phyloP scores from a whole-genome alignment of 2,888 invertebrate species.

The Podotricha telesiphe region DNA sequence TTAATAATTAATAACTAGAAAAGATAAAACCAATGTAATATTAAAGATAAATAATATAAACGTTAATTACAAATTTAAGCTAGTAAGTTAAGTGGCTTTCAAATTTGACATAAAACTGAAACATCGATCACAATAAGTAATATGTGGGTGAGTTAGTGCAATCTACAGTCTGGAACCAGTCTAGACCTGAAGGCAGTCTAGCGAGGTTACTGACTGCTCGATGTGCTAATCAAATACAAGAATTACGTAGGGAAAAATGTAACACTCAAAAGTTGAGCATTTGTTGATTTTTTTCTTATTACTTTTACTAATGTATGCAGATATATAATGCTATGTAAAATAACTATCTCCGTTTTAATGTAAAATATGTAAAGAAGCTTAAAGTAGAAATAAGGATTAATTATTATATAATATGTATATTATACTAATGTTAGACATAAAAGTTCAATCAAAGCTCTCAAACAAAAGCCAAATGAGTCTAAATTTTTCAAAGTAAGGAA shows the following conservation, averaged over 20 bases:
- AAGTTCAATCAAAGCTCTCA: neutral
- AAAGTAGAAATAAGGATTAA: too few relatives aligned
- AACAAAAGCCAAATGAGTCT: neutral
- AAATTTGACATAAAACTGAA: slow-evolving; percentile 25
- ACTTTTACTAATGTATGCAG: neutral
- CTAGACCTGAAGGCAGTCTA: slow-evolving; percentile 44
- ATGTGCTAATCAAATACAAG: slow-evolving; percentile 35
- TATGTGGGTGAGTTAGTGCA: slow-evolving; percentile 37
- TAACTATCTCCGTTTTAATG: neutral
- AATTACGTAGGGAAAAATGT: slow-evolving; percentile 17
- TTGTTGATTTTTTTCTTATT: neutral
- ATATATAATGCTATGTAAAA: too few relatives aligned
- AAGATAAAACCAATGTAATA: too few relatives aligned
- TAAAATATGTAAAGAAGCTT: neutral
- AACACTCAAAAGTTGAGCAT: slow-evolving; percentile 4
- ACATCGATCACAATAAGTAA: slow-evolving; percentile 31
- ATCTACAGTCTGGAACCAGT: slow-evolving; percentile 41
- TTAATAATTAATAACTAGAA: neutral
- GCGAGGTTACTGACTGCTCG: slow-evolving; percentile 42
- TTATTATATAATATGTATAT: neutral
- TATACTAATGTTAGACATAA: too few relatives aligned
- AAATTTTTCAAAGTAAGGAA: neutral
- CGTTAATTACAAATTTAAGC: slow-evolving; percentile 5
- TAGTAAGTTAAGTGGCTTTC: slow-evolving; percentile 1
- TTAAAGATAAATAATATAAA: too few relatives aligned